phyloP scores from a whole-genome alignment of 2,797 vertebrate species.

The Bradypus variegatus region DNA sequence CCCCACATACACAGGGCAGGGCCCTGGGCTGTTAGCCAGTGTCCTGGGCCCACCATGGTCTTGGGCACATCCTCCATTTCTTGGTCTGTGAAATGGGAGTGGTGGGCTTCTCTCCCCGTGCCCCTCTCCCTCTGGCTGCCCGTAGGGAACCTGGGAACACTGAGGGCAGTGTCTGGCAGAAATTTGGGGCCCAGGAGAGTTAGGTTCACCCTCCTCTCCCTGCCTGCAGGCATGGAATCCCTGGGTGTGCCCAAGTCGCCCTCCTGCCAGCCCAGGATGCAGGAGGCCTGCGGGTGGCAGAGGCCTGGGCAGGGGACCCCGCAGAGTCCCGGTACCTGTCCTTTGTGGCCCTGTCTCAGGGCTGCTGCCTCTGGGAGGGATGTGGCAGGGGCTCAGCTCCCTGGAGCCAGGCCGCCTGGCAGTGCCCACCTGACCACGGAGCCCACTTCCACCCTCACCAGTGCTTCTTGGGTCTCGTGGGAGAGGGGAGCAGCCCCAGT shows the following conservation, averaged over 20 bases:
- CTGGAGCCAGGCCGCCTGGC: constrained; percentile 13
- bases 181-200: not conserved
- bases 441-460: too few species aligned
- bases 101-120: not conserved
- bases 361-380: constrained; percentile 53
- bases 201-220: not conserved
- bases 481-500: too few species aligned
- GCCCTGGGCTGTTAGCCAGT: not conserved
- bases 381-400: constrained; percentile 68
- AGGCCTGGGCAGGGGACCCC: too few species aligned
- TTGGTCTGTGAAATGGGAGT: not conserved
- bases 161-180: rapidly evolving
- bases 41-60: not conserved
- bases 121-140: not conserved
- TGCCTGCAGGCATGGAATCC: too few species aligned
- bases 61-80: too few species aligned
- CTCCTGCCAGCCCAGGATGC: not conserved
- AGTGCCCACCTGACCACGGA: too few species aligned
- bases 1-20: not conserved
- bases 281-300: rapidly evolving
- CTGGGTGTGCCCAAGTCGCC: rapidly evolving
- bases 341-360: not conserved
- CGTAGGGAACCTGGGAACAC: not conserved
- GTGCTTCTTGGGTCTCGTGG: too few species aligned
- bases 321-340: not conserved